These are phyloP conservation scores for Podarcis siculus DNA, from an alignment of 2,797 vertebrate genomes.

Conservation along the genomic window DNA sequence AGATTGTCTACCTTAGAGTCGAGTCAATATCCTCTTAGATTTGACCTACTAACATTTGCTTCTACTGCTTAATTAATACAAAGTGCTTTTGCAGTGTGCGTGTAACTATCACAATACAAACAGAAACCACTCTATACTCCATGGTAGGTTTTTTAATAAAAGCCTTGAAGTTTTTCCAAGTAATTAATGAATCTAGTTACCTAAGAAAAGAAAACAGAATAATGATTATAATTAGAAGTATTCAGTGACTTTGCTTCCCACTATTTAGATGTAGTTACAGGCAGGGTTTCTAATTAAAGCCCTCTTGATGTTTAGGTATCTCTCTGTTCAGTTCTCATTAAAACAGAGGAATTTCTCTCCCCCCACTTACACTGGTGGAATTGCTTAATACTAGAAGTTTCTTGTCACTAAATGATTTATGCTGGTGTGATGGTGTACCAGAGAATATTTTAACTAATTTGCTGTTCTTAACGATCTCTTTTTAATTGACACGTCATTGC, in stretches of 20 bases:
- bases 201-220: slow-evolving; percentile 73
- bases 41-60: slow-evolving; percentile 35
- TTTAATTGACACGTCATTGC: neutral
- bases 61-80: slow-evolving; percentile 54
- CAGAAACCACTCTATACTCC: slow-evolving; percentile 48
- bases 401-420: slow-evolving; percentile 61
- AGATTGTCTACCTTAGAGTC: slow-evolving; percentile 40
- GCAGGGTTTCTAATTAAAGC: slow-evolving; percentile 75
- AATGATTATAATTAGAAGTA: slow-evolving; percentile 74
- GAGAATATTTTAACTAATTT: neutral
- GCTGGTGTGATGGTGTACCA: slow-evolving; percentile 43
- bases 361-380: slow-evolving; percentile 35
- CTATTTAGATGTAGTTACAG: slow-evolving; percentile 74
- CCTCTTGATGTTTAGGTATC: slow-evolving; percentile 63
- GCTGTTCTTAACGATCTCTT: neutral
- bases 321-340: slow-evolving; percentile 61
- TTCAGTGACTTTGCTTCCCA: slow-evolving; percentile 67
- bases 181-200: slow-evolving; percentile 74
- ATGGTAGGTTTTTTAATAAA: slow-evolving; percentile 10
- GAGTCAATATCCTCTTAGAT: neutral
- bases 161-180: slow-evolving; percentile 62
- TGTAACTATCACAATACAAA: slow-evolving; percentile 49
- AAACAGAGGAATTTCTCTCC: slow-evolving; percentile 39
- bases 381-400: slow-evolving; percentile 70
- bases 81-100: slow-evolving; percentile 54